Percentiles rank a stretch among this genome's conserved stretches.
Conservation (phyloP, 2,888 invertebrate species). For the Cephus nigrinus region DNA sequence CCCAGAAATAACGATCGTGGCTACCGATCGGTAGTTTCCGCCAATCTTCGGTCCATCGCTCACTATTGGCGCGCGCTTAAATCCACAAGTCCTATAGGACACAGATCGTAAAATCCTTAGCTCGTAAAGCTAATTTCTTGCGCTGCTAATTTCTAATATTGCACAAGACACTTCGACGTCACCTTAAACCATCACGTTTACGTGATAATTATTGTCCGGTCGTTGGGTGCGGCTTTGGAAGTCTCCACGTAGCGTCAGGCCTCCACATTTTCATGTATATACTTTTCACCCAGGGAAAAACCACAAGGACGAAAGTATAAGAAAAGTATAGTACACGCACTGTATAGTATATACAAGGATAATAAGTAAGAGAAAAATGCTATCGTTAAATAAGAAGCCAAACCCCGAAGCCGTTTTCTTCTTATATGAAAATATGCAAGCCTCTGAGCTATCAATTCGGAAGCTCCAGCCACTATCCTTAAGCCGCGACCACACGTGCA, state of each 20-base stretch:
- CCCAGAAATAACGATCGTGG: not conserved
- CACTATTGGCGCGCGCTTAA: not conserved
- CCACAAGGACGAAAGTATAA: not conserved
- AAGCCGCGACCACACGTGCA: conserved; percentile 23
- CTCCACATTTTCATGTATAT: not conserved
- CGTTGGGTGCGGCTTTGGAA: not conserved
- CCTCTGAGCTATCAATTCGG: not conserved
- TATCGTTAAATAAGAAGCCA: not conserved
- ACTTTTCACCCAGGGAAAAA: not conserved
- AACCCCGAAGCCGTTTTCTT: not conserved
- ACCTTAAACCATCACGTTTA: not conserved
- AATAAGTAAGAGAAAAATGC: not conserved
- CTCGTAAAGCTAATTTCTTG: not conserved
- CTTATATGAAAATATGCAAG: not conserved
- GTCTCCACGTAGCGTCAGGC: not conserved
- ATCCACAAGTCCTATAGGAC: not conserved
- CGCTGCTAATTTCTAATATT: not conserved
- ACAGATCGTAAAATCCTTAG: not conserved
- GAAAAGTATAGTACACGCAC: not conserved
- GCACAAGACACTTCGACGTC: not conserved
- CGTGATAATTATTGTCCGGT: not conserved
- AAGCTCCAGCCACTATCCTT: not conserved
- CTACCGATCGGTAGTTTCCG: not conserved
- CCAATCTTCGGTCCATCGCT: not conserved
- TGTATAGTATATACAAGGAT: not conserved